Percentiles rank a stretch among this genome's conserved stretches.
Evolutionary conservation across 2,797 vertebrate species (phyloP).

Genomic region (Phaenicophaeus curvirostris): DNA sequence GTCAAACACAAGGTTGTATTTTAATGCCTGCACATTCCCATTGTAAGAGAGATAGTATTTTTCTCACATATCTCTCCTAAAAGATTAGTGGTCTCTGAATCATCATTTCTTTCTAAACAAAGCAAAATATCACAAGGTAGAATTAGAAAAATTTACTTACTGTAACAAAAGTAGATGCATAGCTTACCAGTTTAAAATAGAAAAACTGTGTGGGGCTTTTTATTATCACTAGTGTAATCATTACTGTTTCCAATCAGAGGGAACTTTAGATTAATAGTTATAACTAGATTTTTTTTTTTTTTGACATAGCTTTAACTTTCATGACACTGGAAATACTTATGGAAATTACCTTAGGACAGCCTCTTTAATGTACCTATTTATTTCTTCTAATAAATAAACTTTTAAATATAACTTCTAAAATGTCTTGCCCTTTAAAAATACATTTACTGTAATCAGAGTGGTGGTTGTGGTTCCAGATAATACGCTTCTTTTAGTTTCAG

Average conservation of each 20-base stretch:
- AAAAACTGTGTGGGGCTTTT: neutral
- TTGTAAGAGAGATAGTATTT: neutral
- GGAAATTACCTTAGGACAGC: neutral
- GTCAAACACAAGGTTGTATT: neutral
- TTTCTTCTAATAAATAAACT: neutral
- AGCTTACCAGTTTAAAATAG: neutral
- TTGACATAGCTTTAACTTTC: neutral
- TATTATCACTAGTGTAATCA: neutral
- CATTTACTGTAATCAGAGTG: slow-evolving; percentile 34
- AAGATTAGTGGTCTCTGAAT: neutral
- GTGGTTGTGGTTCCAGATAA: slow-evolving; percentile 31
- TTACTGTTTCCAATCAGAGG: neutral
- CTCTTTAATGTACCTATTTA: neutral
- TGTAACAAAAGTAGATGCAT: neutral
- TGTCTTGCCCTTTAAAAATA: slow-evolving; percentile 19
- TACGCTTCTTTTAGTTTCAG: neutral
- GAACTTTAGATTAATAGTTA: neutral
- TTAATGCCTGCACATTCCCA: neutral
- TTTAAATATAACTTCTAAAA: neutral
- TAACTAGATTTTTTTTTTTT: neutral
- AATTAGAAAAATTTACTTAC: neutral
- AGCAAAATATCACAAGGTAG: slow-evolving; percentile 7
- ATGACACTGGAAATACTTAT: neutral
- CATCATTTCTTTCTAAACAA: slow-evolving; percentile 8
- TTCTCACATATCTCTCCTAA: neutral